A percentile compares a stretch with the other conserved stretches of the same genome.
Conservation (phyloP, 2,797 vertebrate genomes). For the Hylomyscus alleni region DNA sequence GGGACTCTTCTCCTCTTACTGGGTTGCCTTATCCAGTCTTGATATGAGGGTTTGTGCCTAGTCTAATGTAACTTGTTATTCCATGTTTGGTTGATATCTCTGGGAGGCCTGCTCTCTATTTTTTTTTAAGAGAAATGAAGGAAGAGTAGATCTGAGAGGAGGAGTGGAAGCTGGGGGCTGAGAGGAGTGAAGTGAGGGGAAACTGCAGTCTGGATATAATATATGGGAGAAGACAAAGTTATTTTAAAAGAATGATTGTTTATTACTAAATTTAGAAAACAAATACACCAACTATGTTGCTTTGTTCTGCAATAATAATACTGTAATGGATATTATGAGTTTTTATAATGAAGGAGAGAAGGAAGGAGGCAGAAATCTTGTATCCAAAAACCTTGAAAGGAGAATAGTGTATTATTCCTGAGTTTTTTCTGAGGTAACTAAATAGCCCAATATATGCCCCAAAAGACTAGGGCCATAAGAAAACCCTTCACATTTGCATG, state of each 20-base stretch:
- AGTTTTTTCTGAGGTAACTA: constrained; percentile 43
- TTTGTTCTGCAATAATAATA: neutral
- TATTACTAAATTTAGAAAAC: neutral
- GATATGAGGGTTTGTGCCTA: neutral
- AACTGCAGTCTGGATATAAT: neutral
- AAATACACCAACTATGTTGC: neutral
- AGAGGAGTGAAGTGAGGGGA: neutral
- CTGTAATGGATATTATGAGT: neutral
- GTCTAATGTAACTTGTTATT: neutral
- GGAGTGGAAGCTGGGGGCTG: too few species aligned
- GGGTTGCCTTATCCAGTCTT: neutral
- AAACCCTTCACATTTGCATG: neutral
- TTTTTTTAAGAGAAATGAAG: neutral
- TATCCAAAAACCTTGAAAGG: neutral
- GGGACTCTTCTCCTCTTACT: neutral
- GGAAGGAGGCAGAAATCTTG: neutral
- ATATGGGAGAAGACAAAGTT: neutral
- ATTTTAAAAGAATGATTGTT: neutral
- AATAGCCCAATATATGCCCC: neutral
- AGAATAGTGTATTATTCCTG: neutral
- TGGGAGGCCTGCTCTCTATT: neutral
- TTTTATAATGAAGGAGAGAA: neutral
- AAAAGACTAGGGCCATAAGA: neutral
- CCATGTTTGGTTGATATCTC: neutral
- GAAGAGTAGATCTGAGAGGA: neutral